Percentiles rank a stretch among this genome's conserved stretches.
Evolutionary conservation across 2,113 vertebrate species (phyloP).

Genomic region (Nannobrachium achirus): DNA sequence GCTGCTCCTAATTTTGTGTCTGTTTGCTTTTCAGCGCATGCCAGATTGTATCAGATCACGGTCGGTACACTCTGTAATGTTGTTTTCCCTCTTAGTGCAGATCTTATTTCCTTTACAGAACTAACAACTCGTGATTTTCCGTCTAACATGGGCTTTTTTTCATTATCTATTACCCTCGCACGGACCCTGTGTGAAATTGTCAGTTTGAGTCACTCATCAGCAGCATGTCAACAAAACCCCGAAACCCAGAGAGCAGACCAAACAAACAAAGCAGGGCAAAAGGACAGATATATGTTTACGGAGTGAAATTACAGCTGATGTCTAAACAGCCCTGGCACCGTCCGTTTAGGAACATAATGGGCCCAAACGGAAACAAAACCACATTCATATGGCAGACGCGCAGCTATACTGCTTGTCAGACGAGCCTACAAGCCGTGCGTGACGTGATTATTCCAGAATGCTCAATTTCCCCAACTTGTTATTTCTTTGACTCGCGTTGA

Average conservation of each 20-base stretch:
- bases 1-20: not conserved
- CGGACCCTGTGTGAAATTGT: slow-evolving; percentile 41
- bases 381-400: slow-evolving; percentile 57
- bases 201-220: slow-evolving; percentile 32
- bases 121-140: slow-evolving; percentile 8
- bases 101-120: slow-evolving; percentile 22
- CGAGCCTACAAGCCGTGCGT: slow-evolving; percentile 33
- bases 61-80: slow-evolving; percentile 23
- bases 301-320: slow-evolving; percentile 62
- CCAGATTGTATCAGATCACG: not conserved
- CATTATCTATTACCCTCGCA: not conserved
- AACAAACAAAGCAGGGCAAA: slow-evolving; percentile 48
- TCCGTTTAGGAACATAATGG: slow-evolving; percentile 48
- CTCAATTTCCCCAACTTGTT: slow-evolving; percentile 15
- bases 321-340: slow-evolving; percentile 55
- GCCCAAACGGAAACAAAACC: slow-evolving; percentile 48
- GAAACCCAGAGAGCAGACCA: slow-evolving; percentile 7
- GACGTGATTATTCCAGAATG: slow-evolving; percentile 34
- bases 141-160: slow-evolving; percentile 16
- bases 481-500: slow-evolving; percentile 12
- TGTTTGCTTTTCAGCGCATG: too few species aligned
- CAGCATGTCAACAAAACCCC: slow-evolving; percentile 23
- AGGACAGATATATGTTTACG: slow-evolving; percentile 57
- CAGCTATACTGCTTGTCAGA: slow-evolving; percentile 46
- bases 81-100: slow-evolving; percentile 18